Conservation (phyloP, 2,113 vertebrate species). For the Rostratula benghalensis region DNA sequence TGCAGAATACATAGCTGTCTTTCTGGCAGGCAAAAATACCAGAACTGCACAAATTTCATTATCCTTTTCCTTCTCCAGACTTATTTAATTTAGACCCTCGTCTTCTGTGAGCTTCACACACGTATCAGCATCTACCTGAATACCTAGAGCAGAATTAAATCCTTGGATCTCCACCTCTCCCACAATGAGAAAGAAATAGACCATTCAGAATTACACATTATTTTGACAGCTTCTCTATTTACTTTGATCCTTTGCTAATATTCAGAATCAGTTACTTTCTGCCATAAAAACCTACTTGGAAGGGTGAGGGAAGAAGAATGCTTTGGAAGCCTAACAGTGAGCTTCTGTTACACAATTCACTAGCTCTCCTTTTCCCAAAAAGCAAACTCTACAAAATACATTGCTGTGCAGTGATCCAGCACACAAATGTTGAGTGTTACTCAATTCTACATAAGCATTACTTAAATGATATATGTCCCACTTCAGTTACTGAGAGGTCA, state of each 20-base stretch:
- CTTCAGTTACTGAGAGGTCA: not conserved
- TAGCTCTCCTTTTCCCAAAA: not conserved
- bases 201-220: not conserved
- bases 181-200: not conserved
- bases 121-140: not conserved
- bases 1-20: not conserved
- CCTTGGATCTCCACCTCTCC: not conserved
- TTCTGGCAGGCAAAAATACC: not conserved
- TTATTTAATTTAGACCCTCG: not conserved
- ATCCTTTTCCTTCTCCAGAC: not conserved
- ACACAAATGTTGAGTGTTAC: not conserved
- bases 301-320: not conserved
- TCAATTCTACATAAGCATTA: not conserved
- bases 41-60: not conserved
- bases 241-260: not conserved
- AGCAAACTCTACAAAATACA: not conserved
- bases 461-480: not conserved
- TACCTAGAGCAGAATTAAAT: not conserved
- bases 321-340: not conserved
- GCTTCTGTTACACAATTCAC: not conserved
- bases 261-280: not conserved
- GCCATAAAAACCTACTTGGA: not conserved
- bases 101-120: not conserved
- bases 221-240: not conserved
- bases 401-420: constrained; percentile 12